Evolutionary conservation across 2,888 invertebrate genomes (phyloP), one percentile per base, ranked within the genome.

Genomic region (Ommatoiulus sabulosus): DNA sequence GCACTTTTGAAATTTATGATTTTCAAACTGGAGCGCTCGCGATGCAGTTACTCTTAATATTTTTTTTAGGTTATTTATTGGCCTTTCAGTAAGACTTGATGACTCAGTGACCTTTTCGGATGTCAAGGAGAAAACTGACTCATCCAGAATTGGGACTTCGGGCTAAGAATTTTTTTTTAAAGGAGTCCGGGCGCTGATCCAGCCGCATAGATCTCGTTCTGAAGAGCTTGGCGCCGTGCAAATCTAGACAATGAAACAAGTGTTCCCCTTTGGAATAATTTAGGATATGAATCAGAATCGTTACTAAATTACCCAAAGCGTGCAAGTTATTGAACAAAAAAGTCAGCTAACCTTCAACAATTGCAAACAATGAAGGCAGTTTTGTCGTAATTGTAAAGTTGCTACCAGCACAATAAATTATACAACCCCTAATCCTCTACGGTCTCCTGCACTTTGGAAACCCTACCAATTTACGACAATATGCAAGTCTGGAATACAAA

Each of bases 281-380:
- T 63, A n/a, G 63, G n/a, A 63, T 63, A 63, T 63, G 63, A 63
- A n/a, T 63, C 63, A 63, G 63, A 63, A 63, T 17, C 63, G 7
- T 3, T 63, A n/a, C 63, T 63, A 63, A 63, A 63, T 63, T 12
- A 63, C n/a, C n/a, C n/a, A 63, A 2, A n/a, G n/a, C 20, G 63
- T n/a, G n/a, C n/a, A 63, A 63, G 4, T n/a, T 63, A 63, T 63
- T 63, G 63, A 3, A 63, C n/a, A 63, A 63, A n/a, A 63, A n/a
- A 63, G 20, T 63, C 4, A 63, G 63, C 20, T 63, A 63, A n/a
- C 63, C 63, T 63, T 63, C n/a, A n/a, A 63, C 17, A 63, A 63
- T n/a, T n/a, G 63, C 6, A 63, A 63, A n/a, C 63, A 63, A n/a
- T n/a, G 63, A 63, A 63, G 20, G 63, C 63, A 63, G n/a, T 17